Base-by-base conservation (phyloP, 2,113 vertebrate species). In the Actenoides hombroni region DNA sequence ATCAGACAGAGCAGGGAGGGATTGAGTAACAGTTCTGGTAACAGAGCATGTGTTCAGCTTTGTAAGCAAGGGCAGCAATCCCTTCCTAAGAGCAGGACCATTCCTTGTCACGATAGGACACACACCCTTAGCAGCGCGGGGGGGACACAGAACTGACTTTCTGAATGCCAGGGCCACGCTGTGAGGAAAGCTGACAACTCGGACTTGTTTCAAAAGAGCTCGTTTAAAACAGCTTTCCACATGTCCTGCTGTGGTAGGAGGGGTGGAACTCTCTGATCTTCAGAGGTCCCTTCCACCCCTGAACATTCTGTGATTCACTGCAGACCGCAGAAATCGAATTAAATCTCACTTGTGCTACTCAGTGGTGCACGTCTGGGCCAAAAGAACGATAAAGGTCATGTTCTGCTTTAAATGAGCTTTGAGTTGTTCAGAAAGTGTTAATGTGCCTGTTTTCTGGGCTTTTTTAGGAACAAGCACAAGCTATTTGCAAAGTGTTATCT, bases 401-500 rank as follows among this genome's bases (percentile, higher is more conserved):
- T 65, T 67, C 67, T 63, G 64, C 73, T 86, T 81, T 71, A 57
- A 86, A 21, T 42, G 46, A 78, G 14, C 69, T 83, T 59, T 28
- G 51, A 73, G 53, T 44, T 1, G 1, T 83, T 56, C 3, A 39
- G 44, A 53, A 86, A 48, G 51, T 5, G 10, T 29, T 91, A 64
- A 92, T 2, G 1, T 15, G 16, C 4, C 0, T 49, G 39, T 83
- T 24, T 91, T 74, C 25, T 53, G 51, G 17, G 44, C 17, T 46
- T 88, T 83, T 84, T 59, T 28, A 25, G 99, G 99, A 99, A 70
- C 99, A 99, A 95, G 99, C 99, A 90, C 99, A 99, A 97, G 98
- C 99, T 33, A 99, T 99, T 97, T 99, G 99, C 98, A 99, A 99
- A 97, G 98, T 99, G 54, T 96, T 99, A 75, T 99, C 99, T 6